These are phyloP conservation scores for Agonopterix alstromeriana DNA, from an alignment of 2,888 invertebrate species.

Conservation along the genomic window DNA sequence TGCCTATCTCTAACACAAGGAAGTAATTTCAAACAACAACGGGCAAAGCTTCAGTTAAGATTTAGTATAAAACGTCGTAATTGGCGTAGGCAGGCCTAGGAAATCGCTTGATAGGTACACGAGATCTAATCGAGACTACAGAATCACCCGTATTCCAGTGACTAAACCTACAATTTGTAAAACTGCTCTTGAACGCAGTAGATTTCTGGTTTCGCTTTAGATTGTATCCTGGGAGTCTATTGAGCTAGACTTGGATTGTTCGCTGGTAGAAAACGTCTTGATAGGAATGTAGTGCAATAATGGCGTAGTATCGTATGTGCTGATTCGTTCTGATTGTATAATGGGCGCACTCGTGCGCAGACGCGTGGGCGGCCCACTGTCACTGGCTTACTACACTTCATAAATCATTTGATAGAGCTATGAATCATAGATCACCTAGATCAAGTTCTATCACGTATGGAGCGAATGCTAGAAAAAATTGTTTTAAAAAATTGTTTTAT, in stretches of 20 bases:
- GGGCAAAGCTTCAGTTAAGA: neutral
- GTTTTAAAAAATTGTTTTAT: too few relatives aligned
- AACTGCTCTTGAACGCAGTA: neutral
- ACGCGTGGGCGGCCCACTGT: constrained; percentile 69
- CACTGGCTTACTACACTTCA: constrained; percentile 28
- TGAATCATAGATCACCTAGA: constrained; percentile 24
- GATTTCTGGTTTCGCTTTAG: neutral
- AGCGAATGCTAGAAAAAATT: too few relatives aligned
- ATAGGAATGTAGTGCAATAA: constrained; percentile 20
- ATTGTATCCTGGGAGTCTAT: neutral
- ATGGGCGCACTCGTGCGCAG: constrained; percentile 58
- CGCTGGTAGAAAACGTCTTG: constrained; percentile 11
- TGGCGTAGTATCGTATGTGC: constrained; percentile 41
- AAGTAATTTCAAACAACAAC: constrained; percentile 19
- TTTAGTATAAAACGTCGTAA: constrained; percentile 25
- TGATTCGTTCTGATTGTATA: constrained; percentile 72
- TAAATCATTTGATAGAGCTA: neutral
- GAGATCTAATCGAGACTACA: neutral
- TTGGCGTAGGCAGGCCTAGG: constrained; percentile 30
- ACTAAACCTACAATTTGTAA: constrained; percentile 5
- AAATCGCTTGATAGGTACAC: constrained; percentile 10
- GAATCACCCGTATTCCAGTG: constrained; percentile 1
- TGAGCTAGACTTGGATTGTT: constrained; percentile 11
- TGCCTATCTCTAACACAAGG: constrained; percentile 5
- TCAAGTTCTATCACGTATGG: neutral